These are phyloP conservation scores for Bothrops jararaca DNA, from an alignment of 2,113 vertebrate species.

Conservation along the genomic window DNA sequence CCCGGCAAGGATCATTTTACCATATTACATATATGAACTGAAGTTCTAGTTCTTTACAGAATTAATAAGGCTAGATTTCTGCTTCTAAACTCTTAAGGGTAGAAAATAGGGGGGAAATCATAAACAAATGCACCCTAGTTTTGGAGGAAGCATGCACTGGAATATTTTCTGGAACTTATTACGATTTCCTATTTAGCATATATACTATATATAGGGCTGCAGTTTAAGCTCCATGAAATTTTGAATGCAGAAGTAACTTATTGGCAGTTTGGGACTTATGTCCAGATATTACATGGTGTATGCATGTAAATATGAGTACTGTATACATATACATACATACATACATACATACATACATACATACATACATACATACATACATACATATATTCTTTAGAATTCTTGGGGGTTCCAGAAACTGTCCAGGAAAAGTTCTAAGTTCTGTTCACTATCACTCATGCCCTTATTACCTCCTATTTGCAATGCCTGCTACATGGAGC, in stretches of 20 bases:
- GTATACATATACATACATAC: too few species aligned
- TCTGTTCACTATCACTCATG: background rate
- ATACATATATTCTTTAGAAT: too few species aligned
- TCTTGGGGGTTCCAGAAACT: background rate
- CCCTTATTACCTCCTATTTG: background rate
- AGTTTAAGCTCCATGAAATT: background rate
- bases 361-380: too few species aligned
- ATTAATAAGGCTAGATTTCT: background rate
- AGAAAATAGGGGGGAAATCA: background rate
- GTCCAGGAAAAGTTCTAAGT: background rate
- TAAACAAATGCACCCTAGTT: background rate
- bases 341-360: too few species aligned
- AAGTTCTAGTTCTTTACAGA: background rate
- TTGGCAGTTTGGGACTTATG: background rate
- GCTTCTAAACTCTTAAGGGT: background rate
- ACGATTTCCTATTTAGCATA: background rate
- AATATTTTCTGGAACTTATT: background rate
- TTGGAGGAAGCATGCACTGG: background rate
- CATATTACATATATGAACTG: background rate
- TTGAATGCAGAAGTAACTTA: background rate
- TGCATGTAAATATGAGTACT: background rate
- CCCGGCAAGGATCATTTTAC: background rate
- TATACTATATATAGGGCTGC: background rate
- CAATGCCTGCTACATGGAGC: background rate
- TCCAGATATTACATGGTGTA: background rate